phyloP scores from a whole-genome alignment of 2,113 vertebrate species.

The Taurulus bubalis region DNA sequence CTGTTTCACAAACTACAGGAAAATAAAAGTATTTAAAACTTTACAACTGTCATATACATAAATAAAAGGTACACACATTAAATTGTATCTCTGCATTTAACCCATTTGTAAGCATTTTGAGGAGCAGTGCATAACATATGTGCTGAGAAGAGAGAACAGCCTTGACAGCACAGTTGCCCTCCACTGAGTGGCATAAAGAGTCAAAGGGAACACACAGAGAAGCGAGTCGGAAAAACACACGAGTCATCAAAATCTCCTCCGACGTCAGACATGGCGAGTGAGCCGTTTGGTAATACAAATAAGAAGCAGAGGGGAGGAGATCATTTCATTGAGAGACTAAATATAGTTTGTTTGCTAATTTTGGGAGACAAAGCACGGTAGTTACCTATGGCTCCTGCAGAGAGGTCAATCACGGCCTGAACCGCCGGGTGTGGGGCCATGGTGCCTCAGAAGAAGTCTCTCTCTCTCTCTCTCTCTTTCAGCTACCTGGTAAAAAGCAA shows the following conservation, averaged over 20 bases:
- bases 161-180: slow-evolving; percentile 15
- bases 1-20: neutral
- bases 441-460: slow-evolving; percentile 23
- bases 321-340: neutral
- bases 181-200: slow-evolving; percentile 12
- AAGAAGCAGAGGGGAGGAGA: neutral
- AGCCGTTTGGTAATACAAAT: neutral
- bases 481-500: slow-evolving; percentile 19
- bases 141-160: slow-evolving; percentile 12
- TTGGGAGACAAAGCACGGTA: neutral
- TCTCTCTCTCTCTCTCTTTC: too few species aligned
- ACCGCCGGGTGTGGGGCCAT: slow-evolving; percentile 89
- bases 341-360: neutral
- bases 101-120: neutral
- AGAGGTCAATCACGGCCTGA: slow-evolving; percentile 95
- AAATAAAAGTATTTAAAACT: slow-evolving; percentile 1
- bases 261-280: neutral
- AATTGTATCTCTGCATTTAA: neutral
- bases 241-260: slow-evolving; percentile 58
- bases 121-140: neutral
- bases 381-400: slow-evolving; percentile 94
- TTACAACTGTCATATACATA: neutral
- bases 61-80: neutral
- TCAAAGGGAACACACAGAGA: slow-evolving; percentile 40
- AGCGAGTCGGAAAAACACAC: slow-evolving; percentile 58